Evolutionary conservation across 2,888 invertebrate genomes (phyloP), one percentile per base, ranked within the genome.

Genomic region (Lasioglossum oenotherae): DNA sequence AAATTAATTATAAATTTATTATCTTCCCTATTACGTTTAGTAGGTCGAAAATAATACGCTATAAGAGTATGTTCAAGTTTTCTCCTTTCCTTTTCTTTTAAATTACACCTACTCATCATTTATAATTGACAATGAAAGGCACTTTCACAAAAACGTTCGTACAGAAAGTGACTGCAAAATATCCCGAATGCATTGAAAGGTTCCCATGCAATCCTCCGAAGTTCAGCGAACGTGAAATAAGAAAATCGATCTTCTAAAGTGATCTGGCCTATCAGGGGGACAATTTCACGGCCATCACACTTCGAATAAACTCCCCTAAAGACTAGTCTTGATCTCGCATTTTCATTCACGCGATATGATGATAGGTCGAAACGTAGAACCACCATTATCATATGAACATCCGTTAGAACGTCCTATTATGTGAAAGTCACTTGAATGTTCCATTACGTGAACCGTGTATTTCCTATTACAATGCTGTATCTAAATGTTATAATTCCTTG

Each of bases 231-330:
- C 78, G 41, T n/a, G 31, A 19, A 60, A 23, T 35, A 19, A 27
- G 73, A 67, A 53, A 78, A 75, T 80, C 49, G 46, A 74, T 71
- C 83, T 78, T 79, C 78, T 76, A 35, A 57, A 72, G 64, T 80
- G 84, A 84, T 84, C 84, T 80, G 67, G 69, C 73, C 73, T 35
- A 38, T 12, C 73, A 8, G 46, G 49, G 83, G 46, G 14, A 38
- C 69, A 69, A 75, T 80, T 76, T 69, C 74, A 60, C 57, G 69
- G 84, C 69, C 75, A 79, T 76, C 35, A 23, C 44, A n/a, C 38
- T 49, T 67, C 71, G 72, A 53, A 41, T 64, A 78, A 64, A 44
- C 73, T 38, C 64, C 10, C 78, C 67, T 19, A 35, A 78, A 83
- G 73, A 41, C 49, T 57, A 49, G 41, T 73, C 79, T 44, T 75